phyloP scores from a whole-genome alignment of 53 echinoderm and acorn worm species.

The Holothuria leucospilota region DNA sequence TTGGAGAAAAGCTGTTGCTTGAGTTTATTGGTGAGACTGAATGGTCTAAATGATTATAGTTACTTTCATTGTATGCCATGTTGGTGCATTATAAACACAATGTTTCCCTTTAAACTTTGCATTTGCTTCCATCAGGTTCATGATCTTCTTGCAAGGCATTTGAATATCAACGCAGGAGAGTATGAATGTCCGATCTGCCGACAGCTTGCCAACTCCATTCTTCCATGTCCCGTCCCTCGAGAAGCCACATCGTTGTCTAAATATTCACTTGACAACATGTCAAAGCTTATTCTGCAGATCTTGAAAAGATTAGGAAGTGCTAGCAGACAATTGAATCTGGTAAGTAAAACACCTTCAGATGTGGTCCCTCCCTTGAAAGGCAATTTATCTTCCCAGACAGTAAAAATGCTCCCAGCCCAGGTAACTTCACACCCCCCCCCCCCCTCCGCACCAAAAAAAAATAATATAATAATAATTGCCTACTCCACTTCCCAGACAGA shows the following conservation, averaged over 20 bases:
- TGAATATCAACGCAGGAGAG: conserved; percentile 69
- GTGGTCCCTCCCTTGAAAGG: no score
- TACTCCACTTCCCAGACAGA: no score
- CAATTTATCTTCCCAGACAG: no score
- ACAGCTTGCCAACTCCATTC: conserved; percentile 93
- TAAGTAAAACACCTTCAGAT: not conserved
- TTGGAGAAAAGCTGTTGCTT: no score
- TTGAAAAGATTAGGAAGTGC: conserved; percentile 23
- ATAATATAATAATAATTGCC: no score
- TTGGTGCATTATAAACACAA: no score
- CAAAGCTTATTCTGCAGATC: conserved; percentile 3
- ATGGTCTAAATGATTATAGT: no score
- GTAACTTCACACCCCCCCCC: no score
- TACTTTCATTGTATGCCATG: not conserved
- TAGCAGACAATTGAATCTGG: conserved; percentile 28
- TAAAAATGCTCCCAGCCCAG: no score
- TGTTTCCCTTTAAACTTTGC: no score
- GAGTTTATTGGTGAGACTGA: no score
- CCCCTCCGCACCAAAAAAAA: no score
- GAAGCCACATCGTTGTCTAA: conserved; percentile 20
- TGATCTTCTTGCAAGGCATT: conserved; percentile 64
- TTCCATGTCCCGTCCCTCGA: conserved; percentile 67
- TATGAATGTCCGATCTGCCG: conserved; percentile 94
- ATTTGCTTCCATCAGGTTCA: conserved; percentile 49
- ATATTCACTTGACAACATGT: conserved; percentile 1